Evolutionary conservation across 2,113 vertebrate species (phyloP), one percentile per base, ranked within the genome.

Genomic region (Rousettus leschenaultii): DNA sequence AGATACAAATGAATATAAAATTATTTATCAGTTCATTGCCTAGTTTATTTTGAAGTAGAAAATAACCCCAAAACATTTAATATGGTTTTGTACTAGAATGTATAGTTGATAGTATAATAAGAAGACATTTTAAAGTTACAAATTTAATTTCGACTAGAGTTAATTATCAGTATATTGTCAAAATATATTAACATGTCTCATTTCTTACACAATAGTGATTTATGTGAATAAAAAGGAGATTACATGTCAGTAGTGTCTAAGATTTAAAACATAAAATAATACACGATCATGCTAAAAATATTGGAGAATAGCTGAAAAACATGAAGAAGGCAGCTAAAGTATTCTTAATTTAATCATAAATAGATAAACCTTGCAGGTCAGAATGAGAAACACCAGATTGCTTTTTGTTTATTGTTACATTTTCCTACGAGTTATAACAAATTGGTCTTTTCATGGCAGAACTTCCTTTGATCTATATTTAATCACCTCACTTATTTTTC

Each of bases 401-500:
- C 40, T 95, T 95, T 86, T 90, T 83, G 33, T 87, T 97, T 96
- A 92, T 89, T 85, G 86, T 82, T 86, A 65, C 30, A 19, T 70
- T 92, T 91, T 89, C 35, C 24, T 35, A 59, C 2, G 6, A 87
- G n/a, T 94, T 66, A 70, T 77, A 59, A 91, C 96, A 94, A 93
- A 75, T 80, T 70, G 10, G 12, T 83, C 59, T 93, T 97, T 96
- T 91, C 48, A 24, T 94, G 43, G 87, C 75, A 51, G 77, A 94
- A 65, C 33, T 55, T 86, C 40, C 59, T 97, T 96, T 96, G 68
- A 96, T 97, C 73, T 96, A 71, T 95, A 77, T 90, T 97, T 96
- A 90, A 90, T 92, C 16, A 70, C 22, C 61, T 93, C 26, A 53
- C 30, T 92, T 77, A 79, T 78, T 95, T 95, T 95, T 71, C 82